Percentiles rank a stretch among this genome's conserved stretches.
phyloP scores from a whole-genome alignment of 2,797 vertebrate genomes.

The Rhinichthys osculus region DNA sequence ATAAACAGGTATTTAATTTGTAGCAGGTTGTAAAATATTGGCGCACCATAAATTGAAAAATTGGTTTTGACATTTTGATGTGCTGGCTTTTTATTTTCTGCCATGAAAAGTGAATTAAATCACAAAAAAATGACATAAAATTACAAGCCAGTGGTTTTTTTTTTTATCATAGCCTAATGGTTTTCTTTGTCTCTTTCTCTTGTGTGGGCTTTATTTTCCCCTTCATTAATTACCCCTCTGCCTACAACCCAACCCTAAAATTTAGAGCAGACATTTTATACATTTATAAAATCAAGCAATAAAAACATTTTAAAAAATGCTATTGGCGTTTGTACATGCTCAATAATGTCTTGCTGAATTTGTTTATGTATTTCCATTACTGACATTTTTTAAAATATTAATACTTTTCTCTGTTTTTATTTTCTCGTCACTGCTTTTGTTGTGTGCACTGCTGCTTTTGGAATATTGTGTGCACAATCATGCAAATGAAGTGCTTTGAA shows the following conservation, averaged over 20 bases:
- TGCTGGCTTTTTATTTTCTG: slow-evolving; percentile 9
- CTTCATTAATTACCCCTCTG: neutral
- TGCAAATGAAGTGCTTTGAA: neutral
- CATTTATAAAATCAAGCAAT: slow-evolving; percentile 16
- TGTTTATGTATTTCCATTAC: neutral
- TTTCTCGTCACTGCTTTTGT: neutral
- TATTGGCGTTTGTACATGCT: neutral
- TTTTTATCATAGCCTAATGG: neutral
- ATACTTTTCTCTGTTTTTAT: neutral
- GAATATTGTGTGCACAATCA: neutral
- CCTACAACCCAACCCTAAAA: neutral
- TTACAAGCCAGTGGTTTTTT: slow-evolving; percentile 2
- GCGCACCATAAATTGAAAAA: neutral
- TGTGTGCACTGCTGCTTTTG: neutral
- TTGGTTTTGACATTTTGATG: slow-evolving; percentile 30
- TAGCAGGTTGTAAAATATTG: slow-evolving; percentile 2
- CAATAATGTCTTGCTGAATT: neutral
- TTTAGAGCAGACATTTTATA: neutral
- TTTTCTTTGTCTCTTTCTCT: slow-evolving; percentile 10
- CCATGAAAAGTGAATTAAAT: slow-evolving; percentile 21
- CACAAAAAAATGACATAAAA: neutral
- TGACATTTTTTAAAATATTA: neutral
- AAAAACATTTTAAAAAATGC: neutral
- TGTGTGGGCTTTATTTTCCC: slow-evolving; percentile 8
- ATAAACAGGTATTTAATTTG: slow-evolving; percentile 33